Conservation (phyloP, 35 echinoderm and acorn worm species). For the Eucidaris tribuloides region DNA sequence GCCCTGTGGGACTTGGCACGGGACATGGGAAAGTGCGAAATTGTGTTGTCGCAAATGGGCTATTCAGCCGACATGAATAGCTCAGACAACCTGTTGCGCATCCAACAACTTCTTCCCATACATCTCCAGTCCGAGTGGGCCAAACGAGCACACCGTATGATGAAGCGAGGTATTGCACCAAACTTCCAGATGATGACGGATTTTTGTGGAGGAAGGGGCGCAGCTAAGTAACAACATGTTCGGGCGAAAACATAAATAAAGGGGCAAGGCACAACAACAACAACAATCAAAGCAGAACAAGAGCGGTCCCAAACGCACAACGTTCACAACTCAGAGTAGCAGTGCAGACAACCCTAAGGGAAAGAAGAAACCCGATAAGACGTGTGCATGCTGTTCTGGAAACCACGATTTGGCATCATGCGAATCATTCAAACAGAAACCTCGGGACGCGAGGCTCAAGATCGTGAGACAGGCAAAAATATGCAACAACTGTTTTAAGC, state of each 20-base stretch:
- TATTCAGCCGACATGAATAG: conserved; percentile 8
- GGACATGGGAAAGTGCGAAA: conserved; percentile 6
- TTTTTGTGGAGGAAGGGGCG: conserved; percentile 32
- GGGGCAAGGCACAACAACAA: neutral
- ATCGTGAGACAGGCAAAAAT: neutral
- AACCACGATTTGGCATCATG: too few species aligned
- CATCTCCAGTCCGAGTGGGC: too few species aligned
- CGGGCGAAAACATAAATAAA: neutral
- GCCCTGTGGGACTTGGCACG: conserved; percentile 27
- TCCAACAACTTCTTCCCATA: conserved; percentile 24
- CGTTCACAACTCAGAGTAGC: too few species aligned
- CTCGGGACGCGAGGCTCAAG: neutral
- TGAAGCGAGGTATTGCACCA: neutral
- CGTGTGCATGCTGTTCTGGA: too few species aligned
- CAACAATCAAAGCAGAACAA: neutral
- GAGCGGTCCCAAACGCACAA: neutral
- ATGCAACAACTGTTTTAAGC: conserved; percentile 1
- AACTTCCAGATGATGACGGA: too few species aligned
- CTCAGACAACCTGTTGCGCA: too few species aligned
- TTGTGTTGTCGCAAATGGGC: neutral
- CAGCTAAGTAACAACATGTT: conserved; percentile 4
- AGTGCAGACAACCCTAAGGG: too few species aligned
- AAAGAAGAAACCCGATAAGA: too few species aligned
- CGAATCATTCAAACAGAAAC: neutral
- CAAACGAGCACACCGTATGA: too few species aligned